Evolutionary conservation across 64 coral and sea anemone genomes (phyloP).

Genomic region (Actinia equina): DNA sequence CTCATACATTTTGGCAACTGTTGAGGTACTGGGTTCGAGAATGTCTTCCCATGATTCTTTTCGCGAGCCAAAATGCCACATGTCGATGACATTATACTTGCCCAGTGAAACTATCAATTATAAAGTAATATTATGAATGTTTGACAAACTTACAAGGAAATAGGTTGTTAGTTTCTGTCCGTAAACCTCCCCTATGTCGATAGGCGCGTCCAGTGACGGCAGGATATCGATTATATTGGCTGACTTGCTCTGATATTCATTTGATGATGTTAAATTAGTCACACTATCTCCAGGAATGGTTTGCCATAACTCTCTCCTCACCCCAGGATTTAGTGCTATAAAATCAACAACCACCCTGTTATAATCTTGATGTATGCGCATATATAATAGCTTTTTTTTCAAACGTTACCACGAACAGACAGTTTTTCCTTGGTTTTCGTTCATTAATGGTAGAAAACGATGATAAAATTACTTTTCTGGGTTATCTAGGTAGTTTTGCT

Average conservation of each 20-base stretch:
- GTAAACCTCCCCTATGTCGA: slow-evolving; percentile 22
- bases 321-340: slow-evolving; percentile 21
- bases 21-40: no score
- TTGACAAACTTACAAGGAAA: slow-evolving; percentile 16
- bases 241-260: neutral
- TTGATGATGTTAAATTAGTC: slow-evolving; percentile 30
- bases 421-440: no score
- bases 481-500: no score
- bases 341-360: neutral
- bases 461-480: no score
- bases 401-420: no score
- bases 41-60: neutral
- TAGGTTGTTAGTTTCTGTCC: slow-evolving; percentile 29
- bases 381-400: no score
- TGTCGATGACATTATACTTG: neutral
- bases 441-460: no score
- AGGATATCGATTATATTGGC: neutral
- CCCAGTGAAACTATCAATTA: neutral
- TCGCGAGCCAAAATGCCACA: no score
- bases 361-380: no score
- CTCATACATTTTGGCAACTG: no score
- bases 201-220: neutral
- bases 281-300: slow-evolving; percentile 16
- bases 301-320: slow-evolving; percentile 37
- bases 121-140: neutral